Percentiles rank a stretch among this genome's conserved stretches.
These are phyloP conservation scores for Sturmia bella DNA, from an alignment of 2,888 invertebrate species.

Conservation along the genomic window DNA sequence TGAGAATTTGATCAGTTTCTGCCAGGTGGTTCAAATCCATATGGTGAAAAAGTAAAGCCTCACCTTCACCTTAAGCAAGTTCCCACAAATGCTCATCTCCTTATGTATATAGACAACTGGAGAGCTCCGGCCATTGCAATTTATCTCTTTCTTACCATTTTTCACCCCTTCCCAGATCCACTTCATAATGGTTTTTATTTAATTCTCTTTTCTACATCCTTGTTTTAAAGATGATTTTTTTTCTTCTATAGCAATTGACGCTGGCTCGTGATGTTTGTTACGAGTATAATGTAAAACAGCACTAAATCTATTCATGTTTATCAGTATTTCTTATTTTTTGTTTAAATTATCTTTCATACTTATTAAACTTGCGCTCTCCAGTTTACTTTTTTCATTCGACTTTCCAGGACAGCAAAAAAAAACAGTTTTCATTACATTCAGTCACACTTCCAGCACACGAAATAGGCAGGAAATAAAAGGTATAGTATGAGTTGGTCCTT, in stretches of 20 bases:
- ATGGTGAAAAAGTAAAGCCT: too few species aligned
- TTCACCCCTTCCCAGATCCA: background rate
- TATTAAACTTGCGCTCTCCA: constrained; percentile 41
- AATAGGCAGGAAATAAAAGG: constrained; percentile 20
- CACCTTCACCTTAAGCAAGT: too few species aligned
- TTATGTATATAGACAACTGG: too few species aligned
- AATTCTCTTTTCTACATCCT: constrained; percentile 15
- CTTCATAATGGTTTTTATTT: background rate
- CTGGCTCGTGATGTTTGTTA: constrained; percentile 29
- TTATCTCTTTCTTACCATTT: background rate
- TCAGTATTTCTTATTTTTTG: constrained; percentile 6
- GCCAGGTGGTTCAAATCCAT: too few species aligned
- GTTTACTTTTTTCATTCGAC: constrained; percentile 10
- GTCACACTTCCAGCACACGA: constrained; percentile 44
- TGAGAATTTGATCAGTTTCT: too few species aligned
- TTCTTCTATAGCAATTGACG: constrained; percentile 40
- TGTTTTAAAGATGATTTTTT: constrained; percentile 22
- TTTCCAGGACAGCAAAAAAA: background rate
- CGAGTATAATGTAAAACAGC: constrained; percentile 18
- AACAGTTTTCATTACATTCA: constrained; percentile 33
- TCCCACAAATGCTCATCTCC: too few species aligned
- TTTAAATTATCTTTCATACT: constrained; percentile 20
- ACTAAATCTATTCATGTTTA: constrained; percentile 52
- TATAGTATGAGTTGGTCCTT: constrained; percentile 34
- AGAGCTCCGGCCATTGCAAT: too few species aligned